These are phyloP conservation scores for Poeciliopsis prolifica DNA, from an alignment of 2,113 vertebrate genomes.

Conservation along the genomic window DNA sequence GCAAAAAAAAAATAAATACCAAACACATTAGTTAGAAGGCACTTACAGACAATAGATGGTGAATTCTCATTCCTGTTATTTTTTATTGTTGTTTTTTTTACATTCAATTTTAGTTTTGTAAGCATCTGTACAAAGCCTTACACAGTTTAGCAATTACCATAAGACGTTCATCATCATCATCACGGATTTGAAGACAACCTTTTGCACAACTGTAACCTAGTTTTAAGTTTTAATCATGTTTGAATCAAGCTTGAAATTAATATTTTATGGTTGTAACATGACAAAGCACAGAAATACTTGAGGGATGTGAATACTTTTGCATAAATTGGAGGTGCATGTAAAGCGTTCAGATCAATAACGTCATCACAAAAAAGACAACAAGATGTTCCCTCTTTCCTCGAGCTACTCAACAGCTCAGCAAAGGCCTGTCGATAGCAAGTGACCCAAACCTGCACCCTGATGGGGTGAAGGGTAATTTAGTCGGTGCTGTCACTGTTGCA, in stretches of 20 bases:
- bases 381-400: conserved; percentile 48
- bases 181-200: too few relatives aligned
- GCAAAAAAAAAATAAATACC: conserved; percentile 44
- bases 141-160: too few relatives aligned
- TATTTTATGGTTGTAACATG: background rate
- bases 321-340: background rate
- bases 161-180: too few relatives aligned
- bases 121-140: too few relatives aligned
- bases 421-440: conserved; percentile 65
- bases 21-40: background rate
- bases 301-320: background rate
- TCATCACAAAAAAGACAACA: conserved; percentile 43
- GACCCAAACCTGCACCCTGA: conserved; percentile 74
- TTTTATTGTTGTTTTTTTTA: background rate
- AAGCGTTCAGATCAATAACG: conserved; percentile 52
- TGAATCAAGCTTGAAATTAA: too few relatives aligned
- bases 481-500: conserved; percentile 58
- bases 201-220: too few relatives aligned
- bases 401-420: conserved; percentile 41
- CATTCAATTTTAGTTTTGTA: background rate
- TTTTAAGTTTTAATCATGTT: too few relatives aligned
- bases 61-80: too few relatives aligned
- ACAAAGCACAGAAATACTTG: background rate
- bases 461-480: conserved; percentile 67
- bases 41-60: background rate